Evolutionary conservation across 2,888 invertebrate genomes (phyloP), one percentile per base, ranked within the genome.

Genomic region (Andrena minutula): DNA sequence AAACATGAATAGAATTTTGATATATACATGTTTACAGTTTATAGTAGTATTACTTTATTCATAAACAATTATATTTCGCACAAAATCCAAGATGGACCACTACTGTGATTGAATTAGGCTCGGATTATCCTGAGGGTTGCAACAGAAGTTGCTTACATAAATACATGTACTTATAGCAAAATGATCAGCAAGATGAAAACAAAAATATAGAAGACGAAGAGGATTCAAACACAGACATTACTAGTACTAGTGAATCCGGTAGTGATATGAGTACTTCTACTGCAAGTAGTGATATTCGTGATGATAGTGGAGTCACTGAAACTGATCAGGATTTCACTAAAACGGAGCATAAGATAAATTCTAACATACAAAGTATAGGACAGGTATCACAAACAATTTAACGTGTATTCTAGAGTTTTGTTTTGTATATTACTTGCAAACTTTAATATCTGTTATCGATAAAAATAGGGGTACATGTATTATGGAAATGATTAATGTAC

Each of bases 141-240:
- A 74, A 71, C 63, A 68, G 32, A 66, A 64, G 64, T 82, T 76
- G 76, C 61, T 86, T 83, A 87, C 65, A 77, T 82, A 79, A 86
- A 80, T 84, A 87, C 85, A 87, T 88, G 84, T 91, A 90, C 75
- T 91, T 91, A 75, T 91, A 91, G 92, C 90, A 72, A 88, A 88
- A 82, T 71, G 90, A 85, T 83, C 81, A 80, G 76, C 82, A 81
- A 83, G 89, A 78, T 77, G 85, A 75, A 77, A 85, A 88, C 58
- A 85, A 61, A 83, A 83, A 73, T 72, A 68, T 75, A 79, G 82
- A 80, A 77, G 89, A 83, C 26, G 87, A 88, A 79, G 83, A 79
- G 84, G 88, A 86, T 56, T 83, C 65, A 73, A 75, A 41, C 60
- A 56, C 76, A 80, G 76, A 30, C 69, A 73, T 49, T 82, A 51